Base-by-base conservation (phyloP, 92 coral and sea anemone genomes). In the Paragorgia papillata region DNA sequence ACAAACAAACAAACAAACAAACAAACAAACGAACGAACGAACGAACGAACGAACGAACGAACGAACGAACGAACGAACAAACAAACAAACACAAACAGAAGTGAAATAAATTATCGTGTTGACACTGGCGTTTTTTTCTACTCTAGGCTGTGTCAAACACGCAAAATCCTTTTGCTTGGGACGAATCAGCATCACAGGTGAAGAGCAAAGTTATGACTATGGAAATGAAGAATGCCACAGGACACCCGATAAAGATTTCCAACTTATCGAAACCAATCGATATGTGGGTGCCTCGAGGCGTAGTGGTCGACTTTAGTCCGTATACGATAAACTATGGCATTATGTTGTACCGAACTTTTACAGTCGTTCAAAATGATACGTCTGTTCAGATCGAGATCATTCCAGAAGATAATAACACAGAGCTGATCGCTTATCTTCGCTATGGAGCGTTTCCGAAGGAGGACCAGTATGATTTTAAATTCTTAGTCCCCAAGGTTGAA, bases 331-430 rank as follows among this genome's bases (percentile, higher is more conserved):
- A 68, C 54, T 76, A 77, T 58, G 75, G 77, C 18, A 62, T 48
- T 13, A 88, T 93, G 91, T 73, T 62, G 29, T 63, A 74, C 12
- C 96, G 91, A 71, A 73, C 79, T 9, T 62, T 92, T 24, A 51
- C 58, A 5, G 76, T 90, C 25, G 51, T 55, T 1, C 79, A 62
- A 18, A 79, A 87, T 57, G 92, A 84, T 31, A 66, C 60, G 37
- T 89, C 97, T 0, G 62, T 92, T 22, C 92, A 92, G 57, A 88
- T 75, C 34, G 76, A 79, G 49, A 58, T 92, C 14, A 70, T 58
- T 13, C 88, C 96, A 0, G 83, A 87, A 44, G 68, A 66, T 31
- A 82, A 88, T 15, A 88, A 92, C 69, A 70, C 82, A 3, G 81
- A 69, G 29, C 35, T 92, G 0, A 71, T 51, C 26, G 84, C 91